Conservation (phyloP, 1,140 invertebrate species). For the Branchinecta lindahli region DNA sequence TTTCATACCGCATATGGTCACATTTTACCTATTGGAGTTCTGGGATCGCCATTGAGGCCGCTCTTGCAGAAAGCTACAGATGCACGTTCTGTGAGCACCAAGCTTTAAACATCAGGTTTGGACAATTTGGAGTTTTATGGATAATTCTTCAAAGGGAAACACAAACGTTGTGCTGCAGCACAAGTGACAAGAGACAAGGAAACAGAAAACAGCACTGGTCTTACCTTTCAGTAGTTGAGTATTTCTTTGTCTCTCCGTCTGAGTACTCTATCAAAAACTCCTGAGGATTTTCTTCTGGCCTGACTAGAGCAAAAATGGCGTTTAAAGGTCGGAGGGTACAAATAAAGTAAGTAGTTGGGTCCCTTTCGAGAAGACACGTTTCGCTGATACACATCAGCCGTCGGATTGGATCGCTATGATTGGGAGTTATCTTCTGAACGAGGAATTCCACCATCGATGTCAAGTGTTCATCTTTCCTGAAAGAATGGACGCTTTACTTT, state of each 20-base stretch:
- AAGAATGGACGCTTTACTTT: conserved; percentile 24
- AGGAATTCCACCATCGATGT: conserved; percentile 83
- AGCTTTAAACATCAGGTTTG: no score
- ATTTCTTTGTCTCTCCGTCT: conserved; percentile 71
- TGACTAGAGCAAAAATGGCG: conserved; percentile 78
- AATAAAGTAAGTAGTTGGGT: conserved; percentile 83
- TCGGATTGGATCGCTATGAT: conserved; percentile 60
- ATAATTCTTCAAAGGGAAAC: no score
- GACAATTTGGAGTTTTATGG: no score
- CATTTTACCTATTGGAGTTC: no score
- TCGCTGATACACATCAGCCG: conserved; percentile 89
- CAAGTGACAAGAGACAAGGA: no score
- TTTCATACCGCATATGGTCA: no score
- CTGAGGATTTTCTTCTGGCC: conserved; percentile 80
- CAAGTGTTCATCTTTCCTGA: conserved; percentile 64
- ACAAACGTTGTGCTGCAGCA: no score
- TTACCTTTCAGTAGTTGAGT: conserved; percentile 66
- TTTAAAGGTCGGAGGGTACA: conserved; percentile 71
- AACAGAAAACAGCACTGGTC: background rate
- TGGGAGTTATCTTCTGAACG: conserved; percentile 68
- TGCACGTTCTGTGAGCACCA: no score
- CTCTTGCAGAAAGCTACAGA: no score
- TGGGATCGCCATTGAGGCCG: no score
- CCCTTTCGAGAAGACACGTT: conserved; percentile 85
- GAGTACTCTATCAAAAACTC: conserved; percentile 87